Base-by-base conservation (phyloP, 2,888 invertebrate genomes). In the Polyploca ridens region DNA sequence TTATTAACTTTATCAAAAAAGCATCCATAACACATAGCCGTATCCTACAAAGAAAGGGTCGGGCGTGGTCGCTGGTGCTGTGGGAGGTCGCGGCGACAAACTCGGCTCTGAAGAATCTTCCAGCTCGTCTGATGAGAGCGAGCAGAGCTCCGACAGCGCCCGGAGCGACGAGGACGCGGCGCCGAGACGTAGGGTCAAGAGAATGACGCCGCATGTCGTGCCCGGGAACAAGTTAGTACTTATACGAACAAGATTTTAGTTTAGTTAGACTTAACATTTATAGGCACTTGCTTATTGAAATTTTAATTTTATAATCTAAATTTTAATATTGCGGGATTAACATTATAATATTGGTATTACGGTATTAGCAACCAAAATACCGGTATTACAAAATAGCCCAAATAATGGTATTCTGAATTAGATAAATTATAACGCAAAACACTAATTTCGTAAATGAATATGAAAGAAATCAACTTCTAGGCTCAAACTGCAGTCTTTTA, bases 141-240 rank as follows among this genome's bases (percentile, higher is more conserved):
- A 90, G 71, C 89, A 87, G 78, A 90, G 90, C 77, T 83, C 84
- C 0, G 88, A 82, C 64, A 90, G 90, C 73, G 90, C 83, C 4
- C 82, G 85, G 63, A 90, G 90, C 67, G 90, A 91, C 68, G 90
- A 93, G 75, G 91, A 92, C 73, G 69, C 79, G 57, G 75, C 86
- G 62, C 75, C 85, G 41, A 68, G 83, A 13, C 75, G 83, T 49
- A 54, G 54, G 54, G 19, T 54, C 7, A 16, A 54, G 54, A 54
- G 54, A 10, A 19, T 19, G 5, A 54, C 16, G 10, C 16, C 19
- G 5, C 54, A 19, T 19, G 19, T 54, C 19, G 54, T 54, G 54
- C 54, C 54, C 1, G 54, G 16, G 10, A 54, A 54, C 54, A 54
- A 54, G 54, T 54, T 16, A 54, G 54, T 54, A 54, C 7, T 11